Evolutionary conservation across 1,140 invertebrate species (phyloP), one percentile per base, ranked within the genome.

Genomic region (Meloidogyne floridensis): DNA sequence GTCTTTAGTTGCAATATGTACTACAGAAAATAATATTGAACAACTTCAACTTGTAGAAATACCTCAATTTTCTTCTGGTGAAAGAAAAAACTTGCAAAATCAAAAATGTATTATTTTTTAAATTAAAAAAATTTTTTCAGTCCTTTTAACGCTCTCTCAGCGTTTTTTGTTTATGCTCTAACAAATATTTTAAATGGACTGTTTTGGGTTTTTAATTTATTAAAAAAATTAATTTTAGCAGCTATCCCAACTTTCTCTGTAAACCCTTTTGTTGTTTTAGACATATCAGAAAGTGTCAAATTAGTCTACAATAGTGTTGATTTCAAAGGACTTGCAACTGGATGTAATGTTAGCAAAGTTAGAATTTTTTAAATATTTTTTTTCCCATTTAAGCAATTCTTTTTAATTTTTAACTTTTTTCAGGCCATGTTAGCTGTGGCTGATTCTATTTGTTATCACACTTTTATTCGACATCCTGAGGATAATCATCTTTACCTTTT

Each of bases 381-480:
- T 75, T 9, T 7, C 32, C 93, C n/a, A 91, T 94, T 92, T 92
- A 92, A 91, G 87, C 88, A 32, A 32, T 32, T 32, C 32, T 18
- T 47, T 43, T 75, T 3, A 75, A 77, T 20, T 59, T 77, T 56
- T 59, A 70, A 20, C 53, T 4, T 53, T 77, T 47, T 77, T 13
- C n/a, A 79, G 77, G 93, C 93, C n/a, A 91, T 94, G 92, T 92
- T 93, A 91, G 88, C 88, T 85, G 42, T 82, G n/a, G 95, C 95
- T 0, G 94, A 95, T 90, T 92, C 93, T 86, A 95, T 95, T 8
- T 96, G 95, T 88, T 96, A 96, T 86, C 96, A 96, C 86, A 96
- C 96, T 18, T 93, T 94, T 79, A 94, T 93, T 76, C 93, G 93
- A 83, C 94, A 56, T 56, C n/a, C 18, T 10, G 80, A 42, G 3